Evolutionary conservation across 2,888 invertebrate genomes (phyloP), one percentile per base, ranked within the genome.

Genomic region (Parascotia fuliginaria): DNA sequence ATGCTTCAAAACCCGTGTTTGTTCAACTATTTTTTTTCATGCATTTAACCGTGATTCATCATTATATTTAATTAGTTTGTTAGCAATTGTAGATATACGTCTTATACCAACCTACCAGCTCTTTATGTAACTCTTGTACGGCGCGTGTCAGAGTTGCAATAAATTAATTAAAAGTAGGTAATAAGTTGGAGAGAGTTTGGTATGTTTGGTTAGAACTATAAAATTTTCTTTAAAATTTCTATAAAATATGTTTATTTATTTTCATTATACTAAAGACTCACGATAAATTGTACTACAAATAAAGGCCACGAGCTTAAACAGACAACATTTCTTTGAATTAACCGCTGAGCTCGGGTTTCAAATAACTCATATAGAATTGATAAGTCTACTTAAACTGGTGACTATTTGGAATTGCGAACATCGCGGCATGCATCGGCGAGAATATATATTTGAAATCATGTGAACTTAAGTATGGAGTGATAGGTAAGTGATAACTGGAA

Each of bases 401-500:
- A 24, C 6, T 24, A 24, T 24, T 24, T 9, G 24, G 7, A 24
- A 24, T 24, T 24, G 3, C 24, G 24, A 24, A 24, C 24, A 24
- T 24, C 24, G 24, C 7, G n/a, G n/a, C n/a, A n/a, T n/a, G n/a
- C n/a, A n/a, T n/a, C n/a, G n/a, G n/a, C n/a, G 1, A 24, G 24
- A 24, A 24, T 24, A 24, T 24, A 24, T 24, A 24, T 50, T 44
- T 37, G 19, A 43, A 22, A 15, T 14, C 29, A 56, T 36, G 55
- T 52, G 47, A 64, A 59, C 43, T 43, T 57, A 59, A 44, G 46
- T 57, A 59, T 56, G 60, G 62, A 69, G 68, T 73, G 73, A 66
- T 72, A 70, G 78, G 55, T 64, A 72, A 77, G 78, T 79, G 83
- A 81, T 85, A 83, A 85, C 82, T 83, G 83, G 85, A 82, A 87